phyloP scores from a whole-genome alignment of 2,113 vertebrate genomes.

The Delphinus delphis region DNA sequence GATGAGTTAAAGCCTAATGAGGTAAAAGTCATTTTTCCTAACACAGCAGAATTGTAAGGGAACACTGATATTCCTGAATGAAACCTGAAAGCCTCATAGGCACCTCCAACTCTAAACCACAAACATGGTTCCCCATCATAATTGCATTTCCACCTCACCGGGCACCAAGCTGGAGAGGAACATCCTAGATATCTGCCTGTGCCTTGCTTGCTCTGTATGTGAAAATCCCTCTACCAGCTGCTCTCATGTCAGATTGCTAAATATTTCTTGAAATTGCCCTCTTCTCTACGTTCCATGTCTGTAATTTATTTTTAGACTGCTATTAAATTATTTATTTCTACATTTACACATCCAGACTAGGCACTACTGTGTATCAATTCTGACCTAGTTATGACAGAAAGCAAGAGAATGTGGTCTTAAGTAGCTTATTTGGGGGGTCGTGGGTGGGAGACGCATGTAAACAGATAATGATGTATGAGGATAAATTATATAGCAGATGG shows the following conservation, averaged over 20 bases:
- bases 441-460: background rate
- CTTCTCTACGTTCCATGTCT: background rate
- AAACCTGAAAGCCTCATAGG: background rate
- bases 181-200: background rate
- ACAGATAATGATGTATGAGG: background rate
- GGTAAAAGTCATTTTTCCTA: background rate
- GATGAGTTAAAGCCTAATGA: background rate
- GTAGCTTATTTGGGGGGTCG: background rate
- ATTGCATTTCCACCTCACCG: background rate
- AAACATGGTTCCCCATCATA: background rate
- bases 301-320: background rate
- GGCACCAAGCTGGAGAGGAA: no score
- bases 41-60: background rate
- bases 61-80: background rate
- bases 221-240: background rate
- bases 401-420: background rate
- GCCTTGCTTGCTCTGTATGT: background rate
- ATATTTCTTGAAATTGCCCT: background rate
- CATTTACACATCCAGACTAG: background rate
- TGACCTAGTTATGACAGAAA: background rate
- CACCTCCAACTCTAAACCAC: background rate
- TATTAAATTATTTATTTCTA: background rate
- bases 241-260: background rate
- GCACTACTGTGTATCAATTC: background rate
- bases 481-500: background rate